Evolutionary conservation across 2,888 invertebrate species (phyloP).

Genomic region (Drosophila parthenogenetica): DNA sequence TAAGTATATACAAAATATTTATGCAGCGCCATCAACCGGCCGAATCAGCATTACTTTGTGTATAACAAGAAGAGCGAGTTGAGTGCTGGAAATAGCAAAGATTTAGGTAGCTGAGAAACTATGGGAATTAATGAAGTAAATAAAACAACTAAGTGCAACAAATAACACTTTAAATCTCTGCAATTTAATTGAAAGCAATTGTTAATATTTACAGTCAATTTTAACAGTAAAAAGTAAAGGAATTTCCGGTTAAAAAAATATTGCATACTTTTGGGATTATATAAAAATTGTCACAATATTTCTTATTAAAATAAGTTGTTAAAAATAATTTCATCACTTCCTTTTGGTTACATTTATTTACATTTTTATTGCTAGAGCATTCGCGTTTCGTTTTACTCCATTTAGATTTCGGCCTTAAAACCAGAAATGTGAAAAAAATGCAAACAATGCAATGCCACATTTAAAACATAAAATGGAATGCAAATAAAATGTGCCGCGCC

Average conservation of each 20-base stretch:
- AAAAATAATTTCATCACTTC: neutral
- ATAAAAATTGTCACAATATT: neutral
- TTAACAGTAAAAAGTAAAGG: neutral
- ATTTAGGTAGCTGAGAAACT: no score
- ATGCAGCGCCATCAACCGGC: constrained; percentile 4
- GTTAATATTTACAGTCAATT: no score
- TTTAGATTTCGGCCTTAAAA: constrained; percentile 4
- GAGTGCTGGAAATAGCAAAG: neutral
- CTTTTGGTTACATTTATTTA: constrained; percentile 2
- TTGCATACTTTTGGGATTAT: neutral
- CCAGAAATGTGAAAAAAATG: constrained; percentile 24
- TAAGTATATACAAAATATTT: constrained; percentile 27
- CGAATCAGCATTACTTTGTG: neutral
- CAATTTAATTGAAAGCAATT: no score
- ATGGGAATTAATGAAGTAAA: no score
- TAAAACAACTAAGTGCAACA: no score
- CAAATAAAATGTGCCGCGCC: constrained; percentile 49
- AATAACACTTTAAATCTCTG: no score
- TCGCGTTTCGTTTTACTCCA: constrained; percentile 22
- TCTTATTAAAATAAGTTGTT: neutral
- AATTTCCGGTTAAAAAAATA: neutral
- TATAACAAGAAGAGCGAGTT: neutral
- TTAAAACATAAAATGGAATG: constrained; percentile 55
- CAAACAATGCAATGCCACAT: constrained; percentile 58
- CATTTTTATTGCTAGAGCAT: constrained; percentile 35